phyloP scores from a whole-genome alignment of 2,113 vertebrate genomes.

The Pluvianellus socialis region DNA sequence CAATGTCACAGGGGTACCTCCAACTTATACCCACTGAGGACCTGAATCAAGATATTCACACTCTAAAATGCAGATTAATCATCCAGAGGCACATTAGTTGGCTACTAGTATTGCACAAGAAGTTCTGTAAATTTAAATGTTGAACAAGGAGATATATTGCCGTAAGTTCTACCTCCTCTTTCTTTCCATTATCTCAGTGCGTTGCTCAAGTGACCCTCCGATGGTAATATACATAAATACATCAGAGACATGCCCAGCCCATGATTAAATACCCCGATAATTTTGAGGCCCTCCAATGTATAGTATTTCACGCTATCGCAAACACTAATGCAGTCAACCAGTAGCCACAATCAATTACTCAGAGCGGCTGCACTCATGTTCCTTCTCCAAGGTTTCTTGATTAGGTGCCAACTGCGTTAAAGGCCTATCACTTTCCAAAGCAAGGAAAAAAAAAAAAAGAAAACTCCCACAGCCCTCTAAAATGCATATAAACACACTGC shows the following conservation, averaged over 20 bases:
- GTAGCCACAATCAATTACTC: slow-evolving; percentile 59
- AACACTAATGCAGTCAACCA: slow-evolving; percentile 37
- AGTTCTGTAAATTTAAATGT: not conserved
- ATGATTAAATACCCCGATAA: slow-evolving; percentile 66
- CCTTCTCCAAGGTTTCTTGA: slow-evolving; percentile 41
- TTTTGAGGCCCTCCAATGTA: slow-evolving; percentile 1
- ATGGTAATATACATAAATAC: slow-evolving; percentile 56
- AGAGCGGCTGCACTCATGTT: not conserved
- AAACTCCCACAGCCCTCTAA: not conserved
- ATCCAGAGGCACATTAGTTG: not conserved
- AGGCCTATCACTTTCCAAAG: slow-evolving; percentile 29
- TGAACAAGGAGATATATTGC: not conserved
- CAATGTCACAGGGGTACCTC: slow-evolving; percentile 9
- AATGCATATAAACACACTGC: not conserved
- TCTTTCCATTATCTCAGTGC: slow-evolving; percentile 43
- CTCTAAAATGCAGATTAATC: slow-evolving; percentile 16
- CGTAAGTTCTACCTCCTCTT: not conserved
- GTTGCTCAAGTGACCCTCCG: slow-evolving; percentile 1
- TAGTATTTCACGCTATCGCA: slow-evolving; percentile 40
- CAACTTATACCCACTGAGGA: not conserved
- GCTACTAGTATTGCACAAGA: slow-evolving; percentile 27
- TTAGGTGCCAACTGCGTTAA: not conserved
- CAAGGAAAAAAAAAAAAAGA: not conserved
- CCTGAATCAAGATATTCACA: not conserved
- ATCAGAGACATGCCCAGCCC: slow-evolving; percentile 42